Conservation (phyloP, 2,888 invertebrate genomes). For the Rhingia rostrata region DNA sequence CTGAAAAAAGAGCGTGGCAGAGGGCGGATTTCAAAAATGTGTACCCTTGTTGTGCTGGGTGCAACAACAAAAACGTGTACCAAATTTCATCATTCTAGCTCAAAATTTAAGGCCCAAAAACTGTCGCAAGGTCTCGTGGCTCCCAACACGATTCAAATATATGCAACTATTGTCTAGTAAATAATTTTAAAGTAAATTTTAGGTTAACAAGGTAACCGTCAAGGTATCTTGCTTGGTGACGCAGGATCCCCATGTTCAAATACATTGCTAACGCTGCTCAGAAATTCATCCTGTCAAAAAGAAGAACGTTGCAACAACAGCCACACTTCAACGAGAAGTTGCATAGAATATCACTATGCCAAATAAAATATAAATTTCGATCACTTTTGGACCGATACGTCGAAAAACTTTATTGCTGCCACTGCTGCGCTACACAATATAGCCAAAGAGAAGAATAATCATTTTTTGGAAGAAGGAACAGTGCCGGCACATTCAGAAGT, state of each 20-base stretch:
- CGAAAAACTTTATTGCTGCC: conserved; percentile 8
- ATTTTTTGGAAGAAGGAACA: too few species aligned
- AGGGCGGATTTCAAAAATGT: too few species aligned
- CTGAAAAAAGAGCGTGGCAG: too few species aligned
- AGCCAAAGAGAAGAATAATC: conserved; percentile 7
- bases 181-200: neutral
- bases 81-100: too few species aligned
- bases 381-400: conserved; percentile 10
- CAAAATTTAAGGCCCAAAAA: too few species aligned
- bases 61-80: too few species aligned
- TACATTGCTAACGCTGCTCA: conserved; percentile 15
- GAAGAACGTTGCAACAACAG: conserved; percentile 7
- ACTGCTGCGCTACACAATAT: conserved; percentile 8
- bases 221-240: conserved; percentile 10
- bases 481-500: too few species aligned
- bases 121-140: too few species aligned
- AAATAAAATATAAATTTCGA: conserved; percentile 32
- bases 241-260: conserved; percentile 14
- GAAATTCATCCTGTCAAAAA: conserved; percentile 10
- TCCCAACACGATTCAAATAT: neutral
- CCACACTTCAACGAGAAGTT: too few species aligned
- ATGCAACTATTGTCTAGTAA: too few species aligned
- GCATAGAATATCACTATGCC: conserved; percentile 26
- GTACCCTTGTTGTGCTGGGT: too few species aligned
- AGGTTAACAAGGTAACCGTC: neutral